phyloP scores from a whole-genome alignment of 1,140 invertebrate species.

The Ditylenchus dipsaci region DNA sequence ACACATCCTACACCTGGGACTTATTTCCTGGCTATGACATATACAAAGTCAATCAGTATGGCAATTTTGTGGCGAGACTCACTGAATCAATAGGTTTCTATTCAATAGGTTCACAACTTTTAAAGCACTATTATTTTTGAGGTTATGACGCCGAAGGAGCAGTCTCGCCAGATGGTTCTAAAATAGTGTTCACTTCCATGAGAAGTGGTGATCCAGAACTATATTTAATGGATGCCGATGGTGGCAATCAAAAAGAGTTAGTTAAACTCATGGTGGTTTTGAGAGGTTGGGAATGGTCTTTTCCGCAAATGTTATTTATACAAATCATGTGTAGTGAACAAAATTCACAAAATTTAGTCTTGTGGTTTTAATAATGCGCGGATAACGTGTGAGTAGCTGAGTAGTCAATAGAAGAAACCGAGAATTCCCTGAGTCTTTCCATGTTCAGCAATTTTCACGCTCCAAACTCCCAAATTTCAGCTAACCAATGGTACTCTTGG shows the following conservation, averaged over 20 bases:
- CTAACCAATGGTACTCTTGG: slow-evolving; percentile 15
- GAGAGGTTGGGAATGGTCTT: too few species aligned
- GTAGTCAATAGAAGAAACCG: too few species aligned
- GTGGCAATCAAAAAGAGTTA: slow-evolving; percentile 7
- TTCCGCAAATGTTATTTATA: too few species aligned
- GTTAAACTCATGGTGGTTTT: background rate
- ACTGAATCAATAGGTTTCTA: slow-evolving; percentile 16
- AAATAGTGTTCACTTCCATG: slow-evolving; percentile 37
- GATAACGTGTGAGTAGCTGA: too few species aligned
- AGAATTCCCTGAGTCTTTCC: too few species aligned
- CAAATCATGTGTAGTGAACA: too few species aligned
- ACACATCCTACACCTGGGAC: slow-evolving; percentile 38
- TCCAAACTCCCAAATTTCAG: background rate
- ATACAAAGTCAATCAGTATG: slow-evolving; percentile 33
- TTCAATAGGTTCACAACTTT: background rate
- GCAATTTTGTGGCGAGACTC: slow-evolving; percentile 28
- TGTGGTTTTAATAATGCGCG: too few species aligned
- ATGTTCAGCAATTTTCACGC: background rate
- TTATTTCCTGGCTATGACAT: slow-evolving; percentile 34
- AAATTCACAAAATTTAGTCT: too few species aligned
- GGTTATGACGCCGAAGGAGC: slow-evolving; percentile 43
- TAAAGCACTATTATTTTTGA: slow-evolving; percentile 2
- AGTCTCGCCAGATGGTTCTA: slow-evolving; percentile 34
- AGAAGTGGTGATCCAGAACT: slow-evolving; percentile 38
- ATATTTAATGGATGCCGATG: slow-evolving; percentile 32